Evolutionary conservation across 1,140 invertebrate species (phyloP).

Genomic region (Helicoverpa zea): DNA sequence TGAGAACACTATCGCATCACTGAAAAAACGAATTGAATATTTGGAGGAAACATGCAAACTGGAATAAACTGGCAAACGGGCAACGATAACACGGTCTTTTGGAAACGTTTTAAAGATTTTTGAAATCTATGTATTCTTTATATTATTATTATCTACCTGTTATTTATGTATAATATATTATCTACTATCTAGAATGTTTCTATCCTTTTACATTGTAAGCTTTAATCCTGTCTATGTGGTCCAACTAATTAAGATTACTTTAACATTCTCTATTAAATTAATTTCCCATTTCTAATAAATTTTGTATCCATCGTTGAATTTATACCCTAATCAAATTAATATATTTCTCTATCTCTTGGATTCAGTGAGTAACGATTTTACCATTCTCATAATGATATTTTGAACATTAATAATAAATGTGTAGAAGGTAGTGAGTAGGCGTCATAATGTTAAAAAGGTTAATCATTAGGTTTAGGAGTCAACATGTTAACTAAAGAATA

Average conservation of each 20-base stretch:
- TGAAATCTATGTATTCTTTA: conserved; percentile 7
- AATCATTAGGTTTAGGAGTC: not conserved
- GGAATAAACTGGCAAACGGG: conserved; percentile 54
- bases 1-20: conserved; percentile 86
- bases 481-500: no score
- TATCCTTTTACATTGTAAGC: conserved; percentile 30
- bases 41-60: conserved; percentile 82
- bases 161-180: conserved; percentile 1
- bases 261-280: conserved; percentile 41
- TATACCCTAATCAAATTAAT: not conserved
- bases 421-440: not conserved
- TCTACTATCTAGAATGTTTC: conserved; percentile 24
- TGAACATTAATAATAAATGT: not conserved
- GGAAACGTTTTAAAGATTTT: conserved; percentile 42
- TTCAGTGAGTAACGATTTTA: not conserved
- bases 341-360: not conserved
- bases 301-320: not conserved
- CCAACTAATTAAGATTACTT: conserved; percentile 65
- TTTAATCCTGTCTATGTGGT: conserved; percentile 64
- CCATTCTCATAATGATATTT: not conserved
- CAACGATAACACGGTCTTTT: not conserved
- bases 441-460: not conserved
- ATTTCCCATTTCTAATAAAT: conserved; percentile 19
- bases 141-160: conserved; percentile 10
- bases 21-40: conserved; percentile 86